Evolutionary conservation across 2,888 invertebrate species (phyloP), one percentile per base, ranked within the genome.

Genomic region (Dexiosoma caninum): DNA sequence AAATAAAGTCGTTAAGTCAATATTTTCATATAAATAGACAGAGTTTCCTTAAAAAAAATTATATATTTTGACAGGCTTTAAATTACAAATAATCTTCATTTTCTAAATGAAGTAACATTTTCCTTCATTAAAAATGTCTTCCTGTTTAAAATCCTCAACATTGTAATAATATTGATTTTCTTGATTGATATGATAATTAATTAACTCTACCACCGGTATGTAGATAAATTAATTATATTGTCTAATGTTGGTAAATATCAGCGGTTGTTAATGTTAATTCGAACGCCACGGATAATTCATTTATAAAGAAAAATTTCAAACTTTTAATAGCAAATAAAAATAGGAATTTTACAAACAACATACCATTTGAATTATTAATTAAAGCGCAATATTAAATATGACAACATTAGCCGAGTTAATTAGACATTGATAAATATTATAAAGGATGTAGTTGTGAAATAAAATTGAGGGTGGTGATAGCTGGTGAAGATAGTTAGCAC

Each of bases 181-280:
- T n/a, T n/a, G n/a, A n/a, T n/a, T n/a, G n/a, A n/a, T n/a, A n/a
- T n/a, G n/a, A n/a, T n/a, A 64, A 42, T 12, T 14, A 51, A 9
- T 12, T 30, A 19, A 23, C 32, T 62, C 42, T n/a, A 59, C 12
- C 30, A 62, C 19, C 19, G 21, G 35, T 27, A 5, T 23, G 32
- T 21, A 64, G 8, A 40, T 55, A 64, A 60, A 72, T 72, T 60
- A 78, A 62, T 67, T 67, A 67, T 46, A 72, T 60, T 53, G 53
- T 37, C 66, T 53, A 78, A 72, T 53, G 67, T 59, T 55, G 40
- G 55, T 32, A 40, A 72, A 60, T 78, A 60, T 53, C 37, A 66
- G 37, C 12, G 9, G 9, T 23, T 16, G 9, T 60, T 9, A 32
- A 64, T 70, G 32, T 9, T 9, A 59, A 59, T 21, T 49, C 14